Conservation (phyloP, 2,888 invertebrate species). For the Torymus aiolomorphi region DNA sequence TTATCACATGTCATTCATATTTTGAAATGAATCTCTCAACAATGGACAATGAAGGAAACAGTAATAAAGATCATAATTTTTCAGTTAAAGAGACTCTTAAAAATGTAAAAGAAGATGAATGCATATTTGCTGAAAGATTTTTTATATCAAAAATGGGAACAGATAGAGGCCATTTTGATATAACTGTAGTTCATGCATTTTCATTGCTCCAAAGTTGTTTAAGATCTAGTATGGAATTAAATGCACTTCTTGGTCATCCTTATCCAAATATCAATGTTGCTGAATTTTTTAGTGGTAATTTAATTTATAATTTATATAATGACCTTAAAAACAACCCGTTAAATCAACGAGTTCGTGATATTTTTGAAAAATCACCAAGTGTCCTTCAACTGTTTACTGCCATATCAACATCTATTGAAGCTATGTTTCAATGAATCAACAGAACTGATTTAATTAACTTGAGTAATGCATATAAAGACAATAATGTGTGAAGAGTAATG, state of each 20-base stretch:
- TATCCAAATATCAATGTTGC: slow-evolving; percentile 79
- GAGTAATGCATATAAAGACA: too few species aligned
- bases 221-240: slow-evolving; percentile 79
- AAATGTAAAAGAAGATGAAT: slow-evolving; percentile 77
- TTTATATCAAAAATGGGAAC: too few species aligned
- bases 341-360: slow-evolving; percentile 64
- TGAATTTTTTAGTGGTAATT: slow-evolving; percentile 84
- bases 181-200: slow-evolving; percentile 79
- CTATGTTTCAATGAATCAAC: slow-evolving; percentile 44
- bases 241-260: slow-evolving; percentile 80
- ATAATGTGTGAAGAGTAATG: too few species aligned
- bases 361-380: slow-evolving; percentile 68
- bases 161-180: slow-evolving; percentile 78
- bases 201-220: slow-evolving; percentile 83
- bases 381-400: slow-evolving; percentile 66
- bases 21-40: slow-evolving; percentile 63
- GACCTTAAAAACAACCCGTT: slow-evolving; percentile 79
- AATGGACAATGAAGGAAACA: not conserved
- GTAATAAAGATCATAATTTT: not conserved
- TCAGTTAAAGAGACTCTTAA: not conserved
- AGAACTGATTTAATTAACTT: too few species aligned
- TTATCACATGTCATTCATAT: not conserved
- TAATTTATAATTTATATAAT: slow-evolving; percentile 82
- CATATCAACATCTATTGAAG: slow-evolving; percentile 60
- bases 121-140: slow-evolving; percentile 76